Base-by-base conservation (phyloP, 2,113 vertebrate species). In the Panthera tigris region DNA sequence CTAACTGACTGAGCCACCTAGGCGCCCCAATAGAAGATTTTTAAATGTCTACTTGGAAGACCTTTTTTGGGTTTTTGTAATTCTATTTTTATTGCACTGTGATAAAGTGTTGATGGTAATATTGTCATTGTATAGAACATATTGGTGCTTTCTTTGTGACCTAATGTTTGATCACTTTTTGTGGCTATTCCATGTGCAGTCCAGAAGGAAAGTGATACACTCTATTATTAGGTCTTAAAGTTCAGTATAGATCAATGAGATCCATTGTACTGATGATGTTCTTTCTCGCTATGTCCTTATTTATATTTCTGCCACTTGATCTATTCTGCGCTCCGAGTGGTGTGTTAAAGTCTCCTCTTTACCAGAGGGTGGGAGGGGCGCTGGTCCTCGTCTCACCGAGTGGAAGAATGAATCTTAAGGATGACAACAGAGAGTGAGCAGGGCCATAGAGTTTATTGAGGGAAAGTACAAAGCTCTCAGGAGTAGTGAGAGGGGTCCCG, bases 291-390 rank as follows among this genome's bases (percentile, higher is more conserved):
- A n/a, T 90, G 36, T 74, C 52, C 10, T 96, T 93, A 50, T 15
- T 71, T 95, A 52, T 55, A 84, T 82, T 91, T 89, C 96, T 92
- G 6, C 63, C 48, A 86, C 29, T 78, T 92, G 73, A 82, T 92
- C 50, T 89, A 21, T 80, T 89, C 57, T 95, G 66, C 36, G 31
- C 83, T 86, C 10, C 31, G 14, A 73, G 27, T 78, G 57, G 41
- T 48, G 2, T 69, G 7, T 88, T 89, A 50, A 89, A 80, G 23
- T 55, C 25, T 90, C 36, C 79, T 86, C 63, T 52, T 9, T 61
- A 23, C 57, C 21, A 21, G 21, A 61, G 57, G 57, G 57, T 9
- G 57, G 57, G 57, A 61, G 57, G 57, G 21, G 9, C 57, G 8
- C 21, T 23, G 7, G 57, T 61, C 57, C 57, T 61, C 2, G 57